phyloP scores from a whole-genome alignment of 1,140 invertebrate species.

The Ephestia elutella region DNA sequence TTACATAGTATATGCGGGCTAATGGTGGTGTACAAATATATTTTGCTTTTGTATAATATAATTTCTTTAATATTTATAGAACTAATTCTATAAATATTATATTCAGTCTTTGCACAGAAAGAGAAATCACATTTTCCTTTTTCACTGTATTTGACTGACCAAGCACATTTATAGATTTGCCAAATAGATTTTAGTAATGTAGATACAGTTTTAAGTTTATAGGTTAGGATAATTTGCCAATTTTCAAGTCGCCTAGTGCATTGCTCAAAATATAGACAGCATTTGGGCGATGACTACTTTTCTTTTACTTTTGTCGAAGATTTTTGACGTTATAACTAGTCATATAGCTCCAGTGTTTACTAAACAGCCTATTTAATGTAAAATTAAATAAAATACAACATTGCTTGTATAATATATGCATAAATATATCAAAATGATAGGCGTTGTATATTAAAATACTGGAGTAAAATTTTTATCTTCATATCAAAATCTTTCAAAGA shows the following conservation, averaged over 20 bases:
- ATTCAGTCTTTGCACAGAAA: too few species aligned
- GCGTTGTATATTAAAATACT: background rate
- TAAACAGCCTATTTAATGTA: background rate
- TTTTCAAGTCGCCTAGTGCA: background rate
- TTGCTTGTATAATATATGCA: background rate
- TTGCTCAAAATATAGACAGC: background rate
- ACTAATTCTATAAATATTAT: too few species aligned
- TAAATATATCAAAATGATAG: background rate
- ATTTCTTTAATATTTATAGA: background rate
- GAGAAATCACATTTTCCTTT: too few species aligned
- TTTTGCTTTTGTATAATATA: background rate
- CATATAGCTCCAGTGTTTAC: background rate
- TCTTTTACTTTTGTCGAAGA: background rate
- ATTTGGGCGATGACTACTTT: background rate
- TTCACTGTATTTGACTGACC: too few species aligned
- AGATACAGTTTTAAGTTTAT: conserved; percentile 1
- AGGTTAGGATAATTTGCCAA: background rate
- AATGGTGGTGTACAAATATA: too few species aligned
- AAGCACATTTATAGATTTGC: background rate
- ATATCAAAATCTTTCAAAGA: background rate
- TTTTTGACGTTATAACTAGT: background rate
- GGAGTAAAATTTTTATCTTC: background rate
- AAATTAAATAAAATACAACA: too few species aligned
- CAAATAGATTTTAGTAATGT: background rate
- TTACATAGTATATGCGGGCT: background rate